Evolutionary conservation across 2,797 vertebrate genomes (phyloP), one percentile per base, ranked within the genome.

Genomic region (Pyrocephalus nanus): DNA sequence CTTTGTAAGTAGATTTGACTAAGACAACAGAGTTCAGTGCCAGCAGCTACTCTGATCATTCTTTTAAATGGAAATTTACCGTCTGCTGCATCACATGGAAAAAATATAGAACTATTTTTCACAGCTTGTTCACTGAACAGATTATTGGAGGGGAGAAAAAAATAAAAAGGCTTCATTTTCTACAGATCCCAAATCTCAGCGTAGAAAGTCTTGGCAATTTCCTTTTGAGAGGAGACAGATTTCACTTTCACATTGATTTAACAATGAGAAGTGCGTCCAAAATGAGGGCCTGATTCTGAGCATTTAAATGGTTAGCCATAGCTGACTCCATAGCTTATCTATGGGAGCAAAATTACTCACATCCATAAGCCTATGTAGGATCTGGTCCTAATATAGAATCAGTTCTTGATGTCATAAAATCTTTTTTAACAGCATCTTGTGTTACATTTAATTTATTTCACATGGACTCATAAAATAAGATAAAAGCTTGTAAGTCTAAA

Each of bases 31-130:
- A 97, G 95, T 97, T 94, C 96, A 97, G 94, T 97, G 98, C 98
- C 98, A 98, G 97, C 96, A 98, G 97, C 97, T 97, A 97, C 98
- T 98, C 98, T 94, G 93, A 97, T 97, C 97, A 98, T 98, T 98
- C 97, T 98, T 98, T 98, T 98, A 98, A 98, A 98, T 98, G 98
- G 98, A 98, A 98, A 98, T 98, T 98, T 98, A 97, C 98, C 97
- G 98, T 98, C 98, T 98, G 98, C 98, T 98, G 92, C 97, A 98
- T 98, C 97, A 97, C 98, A 98, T 97, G 97, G 97, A 97, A 97
- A 97, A 97, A 97, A 97, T 97, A 97, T 96, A 98, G 97, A 98
- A 98, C 98, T 98, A 98, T 98, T 98, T 98, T 98, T 98, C 98
- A 98, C 98, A 98, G 98, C 98, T 98, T 98, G 97, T 98, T 98